A percentile compares a stretch with the other conserved stretches of the same genome.
These are phyloP conservation scores for Noctua janthina DNA, from an alignment of 2,888 invertebrate species.

Conservation along the genomic window DNA sequence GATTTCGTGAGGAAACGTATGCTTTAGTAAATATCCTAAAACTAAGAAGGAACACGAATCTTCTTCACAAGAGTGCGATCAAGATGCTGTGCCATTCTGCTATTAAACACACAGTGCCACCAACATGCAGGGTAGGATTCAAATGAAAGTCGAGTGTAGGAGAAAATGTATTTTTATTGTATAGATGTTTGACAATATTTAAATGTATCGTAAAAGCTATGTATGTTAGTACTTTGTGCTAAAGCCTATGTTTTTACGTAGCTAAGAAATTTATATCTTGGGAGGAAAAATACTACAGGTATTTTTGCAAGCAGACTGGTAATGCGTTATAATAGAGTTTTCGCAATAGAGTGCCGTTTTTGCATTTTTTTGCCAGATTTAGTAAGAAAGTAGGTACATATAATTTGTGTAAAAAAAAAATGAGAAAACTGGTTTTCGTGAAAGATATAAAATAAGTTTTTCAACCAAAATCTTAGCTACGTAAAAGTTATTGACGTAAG, in stretches of 20 bases:
- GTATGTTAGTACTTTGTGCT: slow-evolving; percentile 24
- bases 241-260: slow-evolving; percentile 27
- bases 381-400: too few relatives aligned
- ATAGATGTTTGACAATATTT: slow-evolving; percentile 54
- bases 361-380: not conserved
- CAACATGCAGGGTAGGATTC: slow-evolving; percentile 48
- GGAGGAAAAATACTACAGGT: not conserved
- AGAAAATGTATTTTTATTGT: slow-evolving; percentile 64
- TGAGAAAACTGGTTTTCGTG: not conserved
- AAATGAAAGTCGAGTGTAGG: slow-evolving; percentile 68
- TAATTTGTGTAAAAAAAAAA: not conserved
- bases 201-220: slow-evolving; percentile 37
- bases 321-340: not conserved
- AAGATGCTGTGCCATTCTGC: slow-evolving; percentile 51
- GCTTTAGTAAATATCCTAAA: slow-evolving; percentile 14
- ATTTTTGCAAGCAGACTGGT: not conserved
- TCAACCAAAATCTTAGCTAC: slow-evolving; percentile 25
- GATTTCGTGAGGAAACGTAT: not conserved
- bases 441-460: not conserved
- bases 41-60: slow-evolving; percentile 46
- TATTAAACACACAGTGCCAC: slow-evolving; percentile 55
- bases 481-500: slow-evolving; percentile 10
- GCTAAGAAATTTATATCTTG: slow-evolving; percentile 12
- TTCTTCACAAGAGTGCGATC: slow-evolving; percentile 41
- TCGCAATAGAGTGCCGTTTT: not conserved